Conservation (phyloP, 2,797 vertebrate species). For the Dermochelys coriacea region DNA sequence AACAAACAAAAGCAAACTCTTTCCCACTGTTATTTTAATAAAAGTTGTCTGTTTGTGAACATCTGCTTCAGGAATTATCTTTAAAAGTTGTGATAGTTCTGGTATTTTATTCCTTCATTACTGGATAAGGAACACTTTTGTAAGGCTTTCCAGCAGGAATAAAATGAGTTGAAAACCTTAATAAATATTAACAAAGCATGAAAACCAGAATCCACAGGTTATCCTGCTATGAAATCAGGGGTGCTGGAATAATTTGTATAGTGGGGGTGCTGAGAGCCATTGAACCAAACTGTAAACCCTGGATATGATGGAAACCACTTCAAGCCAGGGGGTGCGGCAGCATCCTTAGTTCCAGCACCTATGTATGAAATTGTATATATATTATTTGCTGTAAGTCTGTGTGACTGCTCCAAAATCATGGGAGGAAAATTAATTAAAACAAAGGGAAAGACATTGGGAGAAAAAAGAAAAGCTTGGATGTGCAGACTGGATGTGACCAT, state of each 20-base stretch:
- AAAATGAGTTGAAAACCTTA: slow-evolving; percentile 14
- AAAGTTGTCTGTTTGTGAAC: slow-evolving; percentile 60
- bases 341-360: background rate
- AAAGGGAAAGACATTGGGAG: background rate
- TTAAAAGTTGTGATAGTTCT: slow-evolving; percentile 50
- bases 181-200: slow-evolving; percentile 40
- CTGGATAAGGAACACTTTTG: slow-evolving; percentile 33
- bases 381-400: background rate
- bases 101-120: slow-evolving; percentile 24
- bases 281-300: too few relatives aligned
- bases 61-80: slow-evolving; percentile 73
- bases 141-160: background rate
- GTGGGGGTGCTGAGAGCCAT: too few relatives aligned
- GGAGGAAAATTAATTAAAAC: background rate
- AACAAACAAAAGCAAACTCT: slow-evolving; percentile 63
- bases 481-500: background rate
- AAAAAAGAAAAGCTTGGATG: background rate
- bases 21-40: slow-evolving; percentile 72
- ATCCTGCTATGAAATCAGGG: background rate
- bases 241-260: too few relatives aligned
- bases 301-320: too few relatives aligned
- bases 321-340: too few relatives aligned
- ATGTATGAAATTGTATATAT: background rate
- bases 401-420: background rate
- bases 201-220: slow-evolving; percentile 17